phyloP scores from a whole-genome alignment of 2,888 invertebrate species.

The Aphrophora alni region DNA sequence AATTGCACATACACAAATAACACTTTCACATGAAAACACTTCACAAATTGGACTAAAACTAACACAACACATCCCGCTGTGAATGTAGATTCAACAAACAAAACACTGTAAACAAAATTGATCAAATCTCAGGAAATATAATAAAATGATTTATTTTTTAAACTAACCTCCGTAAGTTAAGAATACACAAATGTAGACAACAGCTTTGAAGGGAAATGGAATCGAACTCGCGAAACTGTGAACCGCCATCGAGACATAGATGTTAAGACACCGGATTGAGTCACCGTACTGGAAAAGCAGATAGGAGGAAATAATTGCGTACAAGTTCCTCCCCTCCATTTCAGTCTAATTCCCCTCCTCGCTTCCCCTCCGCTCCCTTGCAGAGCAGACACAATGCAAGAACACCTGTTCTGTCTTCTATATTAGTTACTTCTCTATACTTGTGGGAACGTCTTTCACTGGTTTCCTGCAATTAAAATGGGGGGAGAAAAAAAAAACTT shows the following conservation, averaged over 20 bases:
- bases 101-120: background rate
- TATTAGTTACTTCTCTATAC: background rate
- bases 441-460: background rate
- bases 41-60: background rate
- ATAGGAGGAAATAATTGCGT: constrained; percentile 6
- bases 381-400: background rate
- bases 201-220: background rate
- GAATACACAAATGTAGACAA: background rate
- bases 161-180: background rate
- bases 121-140: background rate
- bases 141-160: background rate
- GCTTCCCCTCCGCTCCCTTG: background rate
- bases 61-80: background rate
- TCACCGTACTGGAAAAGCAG: constrained; percentile 6
- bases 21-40: background rate
- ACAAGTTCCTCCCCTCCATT: background rate
- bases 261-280: background rate
- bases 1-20: too few relatives aligned
- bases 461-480: background rate
- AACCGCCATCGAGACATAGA: background rate
- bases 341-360: background rate
- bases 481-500: background rate
- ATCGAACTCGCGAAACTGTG: background rate
- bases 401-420: constrained; percentile 4
- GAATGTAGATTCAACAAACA: background rate